Percentiles rank a stretch among this genome's conserved stretches.
These are phyloP conservation scores for Eledona agricola DNA, from an alignment of 2,888 invertebrate species.

Conservation along the genomic window DNA sequence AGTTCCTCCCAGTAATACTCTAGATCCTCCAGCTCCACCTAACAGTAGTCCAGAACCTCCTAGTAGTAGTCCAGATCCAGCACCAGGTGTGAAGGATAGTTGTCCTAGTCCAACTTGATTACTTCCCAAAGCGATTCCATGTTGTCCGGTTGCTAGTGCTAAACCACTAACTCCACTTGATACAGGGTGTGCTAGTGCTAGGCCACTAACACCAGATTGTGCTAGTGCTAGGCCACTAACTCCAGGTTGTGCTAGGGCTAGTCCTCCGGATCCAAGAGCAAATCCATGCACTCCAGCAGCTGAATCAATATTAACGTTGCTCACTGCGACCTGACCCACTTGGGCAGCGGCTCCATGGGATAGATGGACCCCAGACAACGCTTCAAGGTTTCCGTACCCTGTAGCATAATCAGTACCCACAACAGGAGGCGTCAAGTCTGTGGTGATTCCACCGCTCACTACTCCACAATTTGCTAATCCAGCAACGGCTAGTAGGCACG, in stretches of 20 bases:
- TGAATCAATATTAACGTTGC: not conserved
- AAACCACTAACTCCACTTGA: too few relatives aligned
- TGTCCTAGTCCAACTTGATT: too few relatives aligned
- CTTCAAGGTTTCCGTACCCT: constrained; percentile 44
- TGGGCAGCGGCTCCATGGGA: constrained; percentile 3
- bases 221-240: not conserved
- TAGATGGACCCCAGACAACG: constrained; percentile 1
- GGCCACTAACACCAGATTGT: too few relatives aligned
- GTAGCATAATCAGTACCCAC: constrained; percentile 37
- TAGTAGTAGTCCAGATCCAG: constrained; percentile 14
- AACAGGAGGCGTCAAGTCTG: constrained; percentile 47
- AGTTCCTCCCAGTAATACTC: not conserved
- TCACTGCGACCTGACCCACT: constrained; percentile 3
- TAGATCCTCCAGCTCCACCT: not conserved
- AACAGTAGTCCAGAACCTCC: constrained; percentile 8
- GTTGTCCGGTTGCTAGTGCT: too few relatives aligned
- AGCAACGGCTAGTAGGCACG: constrained; percentile 45
- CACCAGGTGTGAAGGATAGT: too few relatives aligned
- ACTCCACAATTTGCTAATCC: constrained; percentile 47
- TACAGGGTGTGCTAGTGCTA: too few relatives aligned
- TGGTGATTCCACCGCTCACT: constrained; percentile 42
- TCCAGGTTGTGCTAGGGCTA: not conserved
- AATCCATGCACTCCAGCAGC: constrained; percentile 17
- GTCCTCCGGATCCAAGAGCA: constrained; percentile 22
- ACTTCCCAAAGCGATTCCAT: too few relatives aligned